Evolutionary conservation across 2,888 invertebrate genomes (phyloP), one percentile per base, ranked within the genome.

Genomic region (Rotaria sp.): DNA sequence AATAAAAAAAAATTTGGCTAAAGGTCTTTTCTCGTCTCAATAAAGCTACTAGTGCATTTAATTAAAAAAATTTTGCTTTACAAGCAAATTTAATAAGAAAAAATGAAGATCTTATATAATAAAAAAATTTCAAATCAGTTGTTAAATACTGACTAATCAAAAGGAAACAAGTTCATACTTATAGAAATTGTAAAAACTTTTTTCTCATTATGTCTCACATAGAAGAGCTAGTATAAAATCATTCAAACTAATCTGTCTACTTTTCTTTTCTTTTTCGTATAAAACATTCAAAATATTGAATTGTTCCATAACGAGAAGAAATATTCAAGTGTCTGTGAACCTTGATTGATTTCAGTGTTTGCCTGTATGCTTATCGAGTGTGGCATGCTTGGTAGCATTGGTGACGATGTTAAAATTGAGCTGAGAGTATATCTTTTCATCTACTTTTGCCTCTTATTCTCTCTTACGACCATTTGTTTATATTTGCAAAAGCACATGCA

Each of bases 381-480:
- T 35, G 7, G 67, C 35, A 67, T 8, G 21, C 8, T 8, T 67
- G 67, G 67, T 67, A 35, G 30, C 67, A 35, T 55, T 55, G 55
- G 55, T 55, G 55, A 55, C 55, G 55, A 35, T 35, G 67, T 67
- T 35, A 13, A 67, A 67, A 67, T 67, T 67, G 67, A 67, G 30
- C 67, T 67, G 67, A 67, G 67, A 67, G 7, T 67, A 67, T 67
- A 67, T 67, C 67, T 67, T 67, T 67, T 67, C 67, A 67, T 67
- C 30, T 18, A 35, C 67, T 67, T 67, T 67, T 35, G 30, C 15
- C 35, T 67, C 35, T 55, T 55, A 55, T 55, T 26, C 55, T 35
- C 21, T 35, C 67, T 67, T 35, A 21, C 35, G 15, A 67, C 35
- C 30, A 67, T 67, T 67, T 67, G 67, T 67, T 67, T 67, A 67